A percentile compares a stretch with the other conserved stretches of the same genome.
Conservation (phyloP, 2,113 vertebrate species). For the Mus pahari region DNA sequence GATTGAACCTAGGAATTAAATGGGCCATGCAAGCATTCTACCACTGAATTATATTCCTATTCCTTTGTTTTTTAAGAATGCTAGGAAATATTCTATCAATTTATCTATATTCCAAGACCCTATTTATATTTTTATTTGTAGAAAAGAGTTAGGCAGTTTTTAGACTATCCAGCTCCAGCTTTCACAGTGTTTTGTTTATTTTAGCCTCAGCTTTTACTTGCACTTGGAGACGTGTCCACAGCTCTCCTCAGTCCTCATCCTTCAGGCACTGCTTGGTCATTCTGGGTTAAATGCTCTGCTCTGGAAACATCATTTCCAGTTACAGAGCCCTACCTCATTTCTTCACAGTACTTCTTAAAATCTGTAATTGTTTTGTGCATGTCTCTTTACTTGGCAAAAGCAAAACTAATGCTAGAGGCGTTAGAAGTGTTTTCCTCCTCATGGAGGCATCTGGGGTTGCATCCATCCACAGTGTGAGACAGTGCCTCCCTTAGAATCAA, state of each 20-base stretch:
- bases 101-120: neutral
- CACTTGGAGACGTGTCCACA: neutral
- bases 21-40: neutral
- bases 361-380: neutral
- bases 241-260: neutral
- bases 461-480: neutral
- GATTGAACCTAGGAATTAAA: neutral
- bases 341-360: neutral
- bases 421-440: neutral
- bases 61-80: neutral
- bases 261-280: neutral
- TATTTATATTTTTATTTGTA: neutral
- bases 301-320: neutral
- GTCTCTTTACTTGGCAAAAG: neutral
- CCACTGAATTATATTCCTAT: neutral
- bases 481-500: neutral
- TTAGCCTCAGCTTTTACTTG: neutral
- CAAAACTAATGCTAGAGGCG: neutral
- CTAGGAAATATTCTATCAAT: neutral
- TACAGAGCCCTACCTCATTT: neutral
- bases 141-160: constrained; percentile 12
- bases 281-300: neutral
- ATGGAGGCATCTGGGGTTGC: neutral
- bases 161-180: neutral
- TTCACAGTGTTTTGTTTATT: neutral